phyloP scores from a whole-genome alignment of 30 jellyfish, hydroid and myxozoan genomes.

The Aurelia aurita region DNA sequence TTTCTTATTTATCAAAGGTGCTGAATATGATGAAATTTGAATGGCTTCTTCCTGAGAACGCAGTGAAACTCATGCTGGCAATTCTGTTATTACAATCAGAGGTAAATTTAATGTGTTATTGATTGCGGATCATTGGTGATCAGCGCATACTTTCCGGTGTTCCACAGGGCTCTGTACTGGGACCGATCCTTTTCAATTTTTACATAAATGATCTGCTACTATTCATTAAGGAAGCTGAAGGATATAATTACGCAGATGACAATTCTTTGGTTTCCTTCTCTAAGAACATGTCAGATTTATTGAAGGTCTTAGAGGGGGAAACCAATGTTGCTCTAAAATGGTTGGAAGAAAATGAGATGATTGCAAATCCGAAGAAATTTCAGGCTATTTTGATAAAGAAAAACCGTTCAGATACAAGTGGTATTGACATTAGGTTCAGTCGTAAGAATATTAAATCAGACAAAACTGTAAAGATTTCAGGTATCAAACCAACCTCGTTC shows the following conservation, averaged over 20 bases:
- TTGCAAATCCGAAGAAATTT: too few species aligned
- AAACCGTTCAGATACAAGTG: too few species aligned
- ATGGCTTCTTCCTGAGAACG: conserved; percentile 5
- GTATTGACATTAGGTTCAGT: too few species aligned
- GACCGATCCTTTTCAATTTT: neutral
- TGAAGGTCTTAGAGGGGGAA: neutral
- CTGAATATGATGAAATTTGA: conserved; percentile 29
- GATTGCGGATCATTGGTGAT: too few species aligned
- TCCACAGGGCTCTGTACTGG: neutral
- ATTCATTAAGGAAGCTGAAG: neutral
- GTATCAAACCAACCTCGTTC: too few species aligned
- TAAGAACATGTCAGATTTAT: neutral
- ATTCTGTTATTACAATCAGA: too few species aligned
- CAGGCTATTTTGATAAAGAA: too few species aligned
- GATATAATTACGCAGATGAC: neutral
- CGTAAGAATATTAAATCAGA: too few species aligned
- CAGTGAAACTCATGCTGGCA: too few species aligned
- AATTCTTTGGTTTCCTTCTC: neutral
- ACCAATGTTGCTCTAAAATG: neutral
- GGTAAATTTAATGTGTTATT: too few species aligned
- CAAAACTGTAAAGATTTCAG: too few species aligned
- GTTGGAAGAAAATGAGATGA: neutral
- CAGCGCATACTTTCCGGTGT: neutral
- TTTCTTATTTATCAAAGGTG: conserved; percentile 6
- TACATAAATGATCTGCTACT: neutral